Evolutionary conservation across 2,888 invertebrate genomes (phyloP).

Genomic region (Drosophila paranaensis): DNA sequence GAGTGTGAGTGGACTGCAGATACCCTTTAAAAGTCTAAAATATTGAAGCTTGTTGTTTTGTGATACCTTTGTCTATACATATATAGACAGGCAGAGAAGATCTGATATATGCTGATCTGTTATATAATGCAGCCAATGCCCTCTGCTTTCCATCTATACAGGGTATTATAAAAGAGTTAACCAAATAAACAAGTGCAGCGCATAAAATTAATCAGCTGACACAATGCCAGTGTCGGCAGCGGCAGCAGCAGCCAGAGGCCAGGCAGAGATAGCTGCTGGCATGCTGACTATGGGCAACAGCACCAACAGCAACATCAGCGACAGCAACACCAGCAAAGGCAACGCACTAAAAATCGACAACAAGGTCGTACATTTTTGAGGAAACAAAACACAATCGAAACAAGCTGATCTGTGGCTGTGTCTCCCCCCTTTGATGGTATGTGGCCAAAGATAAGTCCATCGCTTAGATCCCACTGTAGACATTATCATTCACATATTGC

Average conservation of each 20-base stretch:
- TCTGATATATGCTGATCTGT: background rate
- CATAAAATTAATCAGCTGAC: constrained; percentile 48
- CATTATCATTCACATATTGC: constrained; percentile 18
- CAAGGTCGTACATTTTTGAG: constrained; percentile 67
- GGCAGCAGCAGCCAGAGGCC: constrained; percentile 58
- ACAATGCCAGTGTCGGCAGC: constrained; percentile 49
- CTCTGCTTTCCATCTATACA: background rate
- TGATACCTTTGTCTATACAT: no score
- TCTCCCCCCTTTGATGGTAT: background rate
- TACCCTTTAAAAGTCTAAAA: background rate
- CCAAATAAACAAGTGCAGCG: constrained; percentile 51
- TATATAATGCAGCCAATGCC: background rate
- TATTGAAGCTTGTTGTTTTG: no score
- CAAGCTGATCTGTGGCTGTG: constrained; percentile 49
- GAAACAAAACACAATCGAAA: constrained; percentile 65
- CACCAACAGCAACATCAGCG: constrained; percentile 47
- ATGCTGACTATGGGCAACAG: constrained; percentile 23
- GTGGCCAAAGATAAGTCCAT: background rate
- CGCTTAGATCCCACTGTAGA: constrained; percentile 1
- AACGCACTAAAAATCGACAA: constrained; percentile 63
- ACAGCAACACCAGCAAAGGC: constrained; percentile 41
- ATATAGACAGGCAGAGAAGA: background rate
- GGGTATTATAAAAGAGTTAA: background rate
- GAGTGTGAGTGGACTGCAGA: background rate
- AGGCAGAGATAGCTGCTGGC: constrained; percentile 12